phyloP scores from a whole-genome alignment of 2,113 vertebrate species.

The Pachyramphus minor region DNA sequence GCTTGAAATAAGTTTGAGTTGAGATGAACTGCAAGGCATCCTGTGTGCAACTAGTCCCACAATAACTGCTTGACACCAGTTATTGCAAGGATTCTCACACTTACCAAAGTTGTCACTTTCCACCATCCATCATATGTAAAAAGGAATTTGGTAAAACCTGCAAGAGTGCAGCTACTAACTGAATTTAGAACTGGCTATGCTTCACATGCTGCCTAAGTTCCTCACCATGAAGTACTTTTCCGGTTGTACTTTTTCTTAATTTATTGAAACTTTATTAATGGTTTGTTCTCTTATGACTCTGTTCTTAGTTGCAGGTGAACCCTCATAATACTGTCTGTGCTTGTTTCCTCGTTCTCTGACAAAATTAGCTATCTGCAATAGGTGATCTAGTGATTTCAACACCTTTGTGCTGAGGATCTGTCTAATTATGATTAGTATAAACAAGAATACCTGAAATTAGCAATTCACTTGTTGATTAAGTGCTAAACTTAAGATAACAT shows the following conservation, averaged over 20 bases:
- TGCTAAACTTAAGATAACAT: neutral
- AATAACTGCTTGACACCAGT: neutral
- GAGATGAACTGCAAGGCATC: neutral
- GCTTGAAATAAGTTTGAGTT: neutral
- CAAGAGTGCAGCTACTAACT: neutral
- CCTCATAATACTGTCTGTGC: neutral
- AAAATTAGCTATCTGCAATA: neutral
- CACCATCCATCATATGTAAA: neutral
- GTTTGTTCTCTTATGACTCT: neutral
- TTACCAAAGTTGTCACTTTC: neutral
- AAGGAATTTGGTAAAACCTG: neutral
- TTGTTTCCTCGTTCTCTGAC: constrained; percentile 12
- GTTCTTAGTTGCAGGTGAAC: neutral
- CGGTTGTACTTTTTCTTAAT: neutral
- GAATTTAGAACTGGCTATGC: neutral
- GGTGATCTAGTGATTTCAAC: neutral
- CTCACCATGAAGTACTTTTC: neutral
- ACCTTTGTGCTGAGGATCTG: neutral
- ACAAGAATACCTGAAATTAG: neutral
- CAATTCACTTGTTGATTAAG: neutral
- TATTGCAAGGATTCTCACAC: neutral
- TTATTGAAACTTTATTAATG: neutral
- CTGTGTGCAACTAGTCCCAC: neutral
- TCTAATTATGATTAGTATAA: neutral
- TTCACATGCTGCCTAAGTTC: constrained; percentile 2